Evolutionary conservation across 2,113 vertebrate genomes (phyloP).

Genomic region (Leiothrix lutea): DNA sequence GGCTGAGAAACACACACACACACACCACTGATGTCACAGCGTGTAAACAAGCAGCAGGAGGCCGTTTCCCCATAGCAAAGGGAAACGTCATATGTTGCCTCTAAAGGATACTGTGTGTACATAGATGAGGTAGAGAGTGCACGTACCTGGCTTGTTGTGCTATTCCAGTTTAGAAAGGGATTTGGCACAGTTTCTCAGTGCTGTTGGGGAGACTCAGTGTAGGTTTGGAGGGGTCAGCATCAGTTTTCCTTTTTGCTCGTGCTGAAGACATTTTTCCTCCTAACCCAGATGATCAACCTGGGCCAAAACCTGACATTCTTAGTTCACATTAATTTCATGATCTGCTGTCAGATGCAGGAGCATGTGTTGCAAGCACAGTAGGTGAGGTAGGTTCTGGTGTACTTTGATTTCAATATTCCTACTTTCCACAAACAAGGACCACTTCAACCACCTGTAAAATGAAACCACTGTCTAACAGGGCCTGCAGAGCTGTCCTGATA

Average conservation of each 20-base stretch:
- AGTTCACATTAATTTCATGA: neutral
- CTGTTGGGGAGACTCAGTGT: neutral
- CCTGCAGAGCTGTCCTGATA: neutral
- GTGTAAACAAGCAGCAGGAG: neutral
- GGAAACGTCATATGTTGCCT: neutral
- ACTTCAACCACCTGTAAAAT: neutral
- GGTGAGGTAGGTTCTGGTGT: neutral
- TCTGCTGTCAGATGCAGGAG: neutral
- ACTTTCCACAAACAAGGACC: neutral
- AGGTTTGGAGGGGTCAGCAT: neutral
- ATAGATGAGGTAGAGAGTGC: neutral
- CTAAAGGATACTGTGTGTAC: neutral
- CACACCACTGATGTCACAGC: neutral
- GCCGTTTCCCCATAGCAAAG: constrained; percentile 20
- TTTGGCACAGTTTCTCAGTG: neutral
- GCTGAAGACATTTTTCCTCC: neutral
- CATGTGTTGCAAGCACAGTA: neutral
- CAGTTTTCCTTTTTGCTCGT: neutral
- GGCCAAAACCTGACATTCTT: neutral
- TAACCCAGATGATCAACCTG: neutral
- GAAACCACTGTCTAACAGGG: neutral
- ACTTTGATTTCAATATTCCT: neutral
- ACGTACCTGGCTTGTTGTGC: accelerated
- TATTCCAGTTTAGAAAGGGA: neutral
- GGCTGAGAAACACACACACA: neutral